phyloP scores from a whole-genome alignment of 2,888 invertebrate species.

The Philaethria dido region DNA sequence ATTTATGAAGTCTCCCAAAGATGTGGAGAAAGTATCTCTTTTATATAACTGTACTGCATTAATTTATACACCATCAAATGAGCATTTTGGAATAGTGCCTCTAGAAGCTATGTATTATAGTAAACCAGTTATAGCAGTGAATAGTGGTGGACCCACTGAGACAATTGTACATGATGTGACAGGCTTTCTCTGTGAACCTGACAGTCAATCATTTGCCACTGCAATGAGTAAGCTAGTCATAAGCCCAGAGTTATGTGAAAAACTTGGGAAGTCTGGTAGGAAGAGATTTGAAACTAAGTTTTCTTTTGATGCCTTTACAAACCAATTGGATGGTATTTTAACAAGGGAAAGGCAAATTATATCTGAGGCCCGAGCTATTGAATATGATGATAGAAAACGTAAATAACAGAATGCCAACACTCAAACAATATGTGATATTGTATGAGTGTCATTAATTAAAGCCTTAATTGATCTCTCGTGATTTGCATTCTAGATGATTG shows the following conservation, averaged over 20 bases:
- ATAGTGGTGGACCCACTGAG: constrained; percentile 98
- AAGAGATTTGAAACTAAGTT: constrained; percentile 91
- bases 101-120: constrained; percentile 98
- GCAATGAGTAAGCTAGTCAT: constrained; percentile 89
- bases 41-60: constrained; percentile 91
- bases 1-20: constrained; percentile 94
- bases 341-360: constrained; percentile 73
- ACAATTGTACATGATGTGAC: constrained; percentile 92
- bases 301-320: constrained; percentile 91
- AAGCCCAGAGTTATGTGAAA: constrained; percentile 83
- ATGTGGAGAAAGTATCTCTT: constrained; percentile 91
- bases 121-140: constrained; percentile 97
- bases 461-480: constrained; percentile 33
- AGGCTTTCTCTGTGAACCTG: constrained; percentile 90
- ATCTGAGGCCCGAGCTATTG: constrained; percentile 71
- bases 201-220: constrained; percentile 88
- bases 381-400: constrained; percentile 67
- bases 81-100: constrained; percentile 99
- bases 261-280: constrained; percentile 90
- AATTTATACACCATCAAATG: constrained; percentile 97
- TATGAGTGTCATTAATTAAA: constrained; percentile 64
- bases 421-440: constrained; percentile 78
- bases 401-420: constrained; percentile 74
- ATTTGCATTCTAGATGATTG: constrained; percentile 2
- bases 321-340: constrained; percentile 85